These are phyloP conservation scores for Listrodromus nycthemerus DNA, from an alignment of 2,888 invertebrate species.

Conservation along the genomic window DNA sequence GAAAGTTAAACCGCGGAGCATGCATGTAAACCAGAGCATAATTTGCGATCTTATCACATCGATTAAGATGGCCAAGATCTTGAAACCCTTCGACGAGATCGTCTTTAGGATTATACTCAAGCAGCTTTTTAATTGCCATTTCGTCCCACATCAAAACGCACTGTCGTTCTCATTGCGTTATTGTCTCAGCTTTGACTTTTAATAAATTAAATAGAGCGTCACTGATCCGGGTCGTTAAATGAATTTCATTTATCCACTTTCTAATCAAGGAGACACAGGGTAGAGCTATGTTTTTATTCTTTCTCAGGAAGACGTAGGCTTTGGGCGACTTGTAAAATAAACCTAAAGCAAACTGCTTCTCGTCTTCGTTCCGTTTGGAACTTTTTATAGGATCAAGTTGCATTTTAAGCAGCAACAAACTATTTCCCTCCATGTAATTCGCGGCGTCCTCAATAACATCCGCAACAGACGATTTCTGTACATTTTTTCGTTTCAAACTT, in stretches of 20 bases:
- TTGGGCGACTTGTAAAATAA: constrained; percentile 76
- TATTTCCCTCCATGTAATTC: constrained; percentile 22
- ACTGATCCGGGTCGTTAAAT: constrained; percentile 70
- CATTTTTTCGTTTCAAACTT: constrained; percentile 1
- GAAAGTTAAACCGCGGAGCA: constrained; percentile 68
- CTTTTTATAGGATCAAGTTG: constrained; percentile 66
- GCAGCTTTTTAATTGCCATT: constrained; percentile 69
- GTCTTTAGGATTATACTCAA: constrained; percentile 67
- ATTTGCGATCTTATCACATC: constrained; percentile 64
- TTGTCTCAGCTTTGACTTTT: constrained; percentile 68
- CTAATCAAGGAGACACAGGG: constrained; percentile 72
- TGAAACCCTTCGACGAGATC: constrained; percentile 70
- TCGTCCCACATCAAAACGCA: too few species aligned
- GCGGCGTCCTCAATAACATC: constrained; percentile 36
- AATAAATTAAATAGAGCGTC: constrained; percentile 67
- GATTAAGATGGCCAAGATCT: constrained; percentile 70
- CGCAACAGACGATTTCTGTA: constrained; percentile 1
- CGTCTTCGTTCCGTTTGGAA: constrained; percentile 68
- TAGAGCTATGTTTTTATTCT: constrained; percentile 69
- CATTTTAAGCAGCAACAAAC: constrained; percentile 49
- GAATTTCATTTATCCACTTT: constrained; percentile 70
- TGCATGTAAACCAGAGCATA: constrained; percentile 72
- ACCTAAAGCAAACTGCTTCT: too few species aligned
- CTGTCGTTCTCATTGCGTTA: constrained; percentile 69
- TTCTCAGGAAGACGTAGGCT: constrained; percentile 70